phyloP scores from a whole-genome alignment of 2,888 invertebrate genomes.

The Melanotus villosus region DNA sequence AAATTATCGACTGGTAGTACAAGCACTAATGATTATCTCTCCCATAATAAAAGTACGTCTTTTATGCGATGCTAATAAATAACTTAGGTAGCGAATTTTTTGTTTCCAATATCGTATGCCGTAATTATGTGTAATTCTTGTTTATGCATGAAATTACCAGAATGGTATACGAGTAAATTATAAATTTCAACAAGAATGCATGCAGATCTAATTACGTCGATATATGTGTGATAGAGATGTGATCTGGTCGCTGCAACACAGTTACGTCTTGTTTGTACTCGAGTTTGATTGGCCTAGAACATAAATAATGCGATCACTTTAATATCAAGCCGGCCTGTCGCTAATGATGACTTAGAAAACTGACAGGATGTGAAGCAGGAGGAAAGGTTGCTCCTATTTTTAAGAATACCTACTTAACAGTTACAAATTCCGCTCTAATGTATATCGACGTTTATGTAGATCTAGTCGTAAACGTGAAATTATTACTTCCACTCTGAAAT shows the following conservation, averaged over 20 bases:
- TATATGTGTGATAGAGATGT: constrained; percentile 42
- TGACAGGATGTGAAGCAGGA: constrained; percentile 41
- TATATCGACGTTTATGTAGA: constrained; percentile 32
- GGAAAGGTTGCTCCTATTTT: constrained; percentile 34
- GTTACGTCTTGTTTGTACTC: constrained; percentile 50
- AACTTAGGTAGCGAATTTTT: not conserved
- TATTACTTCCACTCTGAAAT: constrained; percentile 16
- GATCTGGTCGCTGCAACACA: constrained; percentile 47
- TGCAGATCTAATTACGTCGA: constrained; percentile 38
- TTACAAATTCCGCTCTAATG: constrained; percentile 41
- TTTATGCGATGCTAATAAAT: constrained; percentile 8
- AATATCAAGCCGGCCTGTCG: constrained; percentile 39
- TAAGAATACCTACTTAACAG: constrained; percentile 30
- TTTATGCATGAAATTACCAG: constrained; percentile 29
- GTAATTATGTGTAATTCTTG: constrained; percentile 32
- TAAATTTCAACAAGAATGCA: constrained; percentile 32
- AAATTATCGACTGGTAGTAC: not conserved
- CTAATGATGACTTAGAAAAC: constrained; percentile 43
- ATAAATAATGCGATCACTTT: constrained; percentile 49
- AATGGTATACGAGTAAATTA: constrained; percentile 21
- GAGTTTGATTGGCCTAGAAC: constrained; percentile 49
- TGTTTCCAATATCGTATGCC: not conserved
- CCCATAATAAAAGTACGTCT: not conserved
- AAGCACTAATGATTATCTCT: not conserved
- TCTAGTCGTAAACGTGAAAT: constrained; percentile 23